phyloP scores from a whole-genome alignment of 2,797 vertebrate species.

The Toxotes lorentzi region DNA sequence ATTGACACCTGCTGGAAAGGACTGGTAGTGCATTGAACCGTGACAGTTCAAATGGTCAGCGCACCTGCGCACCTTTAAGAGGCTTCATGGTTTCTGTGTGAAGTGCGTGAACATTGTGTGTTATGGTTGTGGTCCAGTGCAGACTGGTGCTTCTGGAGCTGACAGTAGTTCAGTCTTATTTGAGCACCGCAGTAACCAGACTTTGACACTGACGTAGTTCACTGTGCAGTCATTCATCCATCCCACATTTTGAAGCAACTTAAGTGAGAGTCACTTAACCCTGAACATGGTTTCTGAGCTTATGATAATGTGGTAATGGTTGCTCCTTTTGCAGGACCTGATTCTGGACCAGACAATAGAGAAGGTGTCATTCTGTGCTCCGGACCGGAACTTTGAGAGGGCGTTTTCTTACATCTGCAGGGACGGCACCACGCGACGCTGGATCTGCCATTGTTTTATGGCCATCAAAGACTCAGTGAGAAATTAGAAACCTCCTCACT shows the following conservation, averaged over 20 bases:
- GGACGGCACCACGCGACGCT: conserved; percentile 97
- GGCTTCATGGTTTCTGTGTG: no score
- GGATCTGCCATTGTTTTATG: conserved; percentile 99
- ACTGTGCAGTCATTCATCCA: conserved; percentile 12
- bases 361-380: conserved; percentile 99
- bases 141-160: neutral
- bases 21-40: conserved; percentile 13
- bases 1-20: conserved; percentile 70
- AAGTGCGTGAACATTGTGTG: no score
- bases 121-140: neutral
- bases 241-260: conserved; percentile 1
- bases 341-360: conserved; percentile 99
- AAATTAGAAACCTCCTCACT: neutral
- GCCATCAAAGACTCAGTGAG: conserved; percentile 98
- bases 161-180: neutral
- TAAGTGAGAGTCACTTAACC: neutral
- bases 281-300: neutral
- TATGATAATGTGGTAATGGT: neutral
- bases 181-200: neutral
- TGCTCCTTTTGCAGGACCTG: conserved; percentile 87
- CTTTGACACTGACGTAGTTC: conserved; percentile 20
- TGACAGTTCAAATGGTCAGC: no score
- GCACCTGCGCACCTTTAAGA: no score
- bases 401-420: conserved; percentile 99
- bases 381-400: conserved; percentile 97